Base-by-base conservation (phyloP, 2,888 invertebrate species). In the Amitus sp. region DNA sequence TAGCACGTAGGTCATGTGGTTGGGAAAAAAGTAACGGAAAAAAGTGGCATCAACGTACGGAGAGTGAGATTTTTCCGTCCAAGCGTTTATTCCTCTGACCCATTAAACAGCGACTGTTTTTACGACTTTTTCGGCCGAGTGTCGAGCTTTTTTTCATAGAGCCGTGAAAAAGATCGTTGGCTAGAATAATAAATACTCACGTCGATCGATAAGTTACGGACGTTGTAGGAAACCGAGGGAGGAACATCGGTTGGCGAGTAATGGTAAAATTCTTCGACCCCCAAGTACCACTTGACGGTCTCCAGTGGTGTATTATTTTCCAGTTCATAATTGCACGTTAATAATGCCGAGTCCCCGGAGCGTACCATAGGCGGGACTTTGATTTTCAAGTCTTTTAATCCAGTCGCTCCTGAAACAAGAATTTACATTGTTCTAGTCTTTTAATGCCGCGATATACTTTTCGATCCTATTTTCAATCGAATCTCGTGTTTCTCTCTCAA, bases 261-360 rank as follows among this genome's bases (percentile, higher is more conserved):
- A 73, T 91, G 85, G 83, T 91, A 92, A 84, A 92, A 92, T 83
- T 92, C 92, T 4, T 86, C 86, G 65, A 88, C 87, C 2, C 88
- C 88, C 58, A 89, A 85, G 82, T 91, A 91, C 92, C 92, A 92
- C 79, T 90, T 87, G 75, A 92, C 89, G 63, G 90, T 88, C 83
- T 92, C 92, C 3, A 92, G 85, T 43, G 70, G 56, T 23, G 68
- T 71, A 5, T 73, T 73, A 33, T 33, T 33, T 33, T 80, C 73
- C 23, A 82, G 67, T 15, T 80, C 78, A 63, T 80, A 82, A 65
- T 73, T 68, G 60, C 82, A 81, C 23, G 79, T 74, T 6, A 82
- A 67, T 9, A 76, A 71, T 51, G 79, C 82, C 10, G 81, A 73
- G 60, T 81, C 80, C 10, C 79, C 80, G 18, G 79, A 77, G 55